Evolutionary conservation across 2,888 invertebrate species (phyloP).

Genomic region (Tillus elongatus): DNA sequence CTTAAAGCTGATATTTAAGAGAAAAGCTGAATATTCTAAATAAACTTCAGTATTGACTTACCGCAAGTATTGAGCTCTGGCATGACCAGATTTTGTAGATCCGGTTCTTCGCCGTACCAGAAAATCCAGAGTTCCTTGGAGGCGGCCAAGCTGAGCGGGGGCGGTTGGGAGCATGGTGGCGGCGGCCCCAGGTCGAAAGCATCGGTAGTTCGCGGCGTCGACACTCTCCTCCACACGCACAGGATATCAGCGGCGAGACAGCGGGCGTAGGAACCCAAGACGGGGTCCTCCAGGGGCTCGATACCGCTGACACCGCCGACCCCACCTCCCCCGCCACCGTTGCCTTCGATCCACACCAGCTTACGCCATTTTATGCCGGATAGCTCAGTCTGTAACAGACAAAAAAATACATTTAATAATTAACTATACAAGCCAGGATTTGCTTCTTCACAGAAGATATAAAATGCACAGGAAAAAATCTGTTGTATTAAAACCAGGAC

Average conservation of each 20-base stretch:
- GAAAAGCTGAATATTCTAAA: too few relatives aligned
- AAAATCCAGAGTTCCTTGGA: constrained; percentile 99
- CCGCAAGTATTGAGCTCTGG: constrained; percentile 78
- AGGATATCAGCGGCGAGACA: constrained; percentile 90
- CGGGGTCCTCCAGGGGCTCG: constrained; percentile 81
- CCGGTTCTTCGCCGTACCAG: constrained; percentile 98
- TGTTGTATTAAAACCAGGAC: too few relatives aligned
- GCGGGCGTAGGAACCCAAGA: constrained; percentile 81
- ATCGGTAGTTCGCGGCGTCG: constrained; percentile 45
- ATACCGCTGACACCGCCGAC: constrained; percentile 36
- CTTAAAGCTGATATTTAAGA: too few relatives aligned
- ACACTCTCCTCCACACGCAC: constrained; percentile 94
- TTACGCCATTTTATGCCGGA: constrained; percentile 99
- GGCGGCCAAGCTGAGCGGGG: constrained; percentile 73
- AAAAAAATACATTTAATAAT: too few relatives aligned
- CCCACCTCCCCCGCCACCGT: constrained; percentile 40
- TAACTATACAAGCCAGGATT: too few relatives aligned
- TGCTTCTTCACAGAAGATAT: too few relatives aligned
- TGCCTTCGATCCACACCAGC: constrained; percentile 71
- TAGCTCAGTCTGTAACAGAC: constrained; percentile 83
- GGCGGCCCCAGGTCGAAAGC: constrained; percentile 46
- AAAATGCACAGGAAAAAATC: too few relatives aligned
- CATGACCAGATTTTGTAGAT: constrained; percentile 73
- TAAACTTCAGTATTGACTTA: too few relatives aligned
- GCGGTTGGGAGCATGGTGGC: constrained; percentile 43